Conservation (phyloP, 2,888 invertebrate species). For the Catocala sponsa region DNA sequence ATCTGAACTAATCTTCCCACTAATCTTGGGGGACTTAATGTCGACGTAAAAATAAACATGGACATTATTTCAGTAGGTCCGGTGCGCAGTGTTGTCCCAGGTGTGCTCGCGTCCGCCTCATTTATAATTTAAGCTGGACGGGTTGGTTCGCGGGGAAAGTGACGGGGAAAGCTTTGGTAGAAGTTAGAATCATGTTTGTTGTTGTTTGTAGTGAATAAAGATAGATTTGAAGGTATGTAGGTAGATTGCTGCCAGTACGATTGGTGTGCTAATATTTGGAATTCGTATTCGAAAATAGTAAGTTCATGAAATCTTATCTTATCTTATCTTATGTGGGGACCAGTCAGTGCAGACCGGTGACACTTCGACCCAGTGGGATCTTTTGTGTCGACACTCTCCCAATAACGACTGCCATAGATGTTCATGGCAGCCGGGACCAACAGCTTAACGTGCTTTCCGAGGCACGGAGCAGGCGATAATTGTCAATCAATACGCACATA, state of each 20-base stretch:
- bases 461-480: no score
- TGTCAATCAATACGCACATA: no score
- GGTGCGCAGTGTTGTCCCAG: slow-evolving; percentile 58
- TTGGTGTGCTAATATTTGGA: no score
- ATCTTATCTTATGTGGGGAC: no score
- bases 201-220: background rate
- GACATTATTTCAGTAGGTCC: slow-evolving; percentile 61
- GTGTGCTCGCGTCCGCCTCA: slow-evolving; percentile 69
- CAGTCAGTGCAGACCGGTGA: no score
- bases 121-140: slow-evolving; percentile 75
- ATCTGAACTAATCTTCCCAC: slow-evolving; percentile 29
- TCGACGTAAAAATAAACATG: slow-evolving; percentile 63
- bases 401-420: no score
- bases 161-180: slow-evolving; percentile 7
- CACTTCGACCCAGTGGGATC: no score
- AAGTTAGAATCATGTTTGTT: background rate
- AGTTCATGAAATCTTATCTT: no score
- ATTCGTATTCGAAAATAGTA: no score
- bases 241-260: background rate
- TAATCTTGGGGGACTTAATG: slow-evolving; percentile 43
- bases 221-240: background rate
- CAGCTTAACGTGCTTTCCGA: no score
- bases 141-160: slow-evolving; percentile 7
- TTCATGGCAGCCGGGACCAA: no score
- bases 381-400: no score